phyloP scores from a whole-genome alignment of 2,113 vertebrate genomes.

The Strix aluco region DNA sequence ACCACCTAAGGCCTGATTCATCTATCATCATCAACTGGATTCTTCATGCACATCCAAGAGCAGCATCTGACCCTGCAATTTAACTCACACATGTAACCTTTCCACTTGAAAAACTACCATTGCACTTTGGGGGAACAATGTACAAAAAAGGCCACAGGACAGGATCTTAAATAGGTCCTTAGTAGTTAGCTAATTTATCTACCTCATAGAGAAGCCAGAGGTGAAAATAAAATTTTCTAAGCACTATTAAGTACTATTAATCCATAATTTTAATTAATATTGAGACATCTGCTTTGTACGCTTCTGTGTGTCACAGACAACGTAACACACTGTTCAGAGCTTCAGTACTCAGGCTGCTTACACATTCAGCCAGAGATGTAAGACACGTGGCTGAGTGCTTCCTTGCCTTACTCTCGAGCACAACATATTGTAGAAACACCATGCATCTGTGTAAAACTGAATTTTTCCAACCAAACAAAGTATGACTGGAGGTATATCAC shows the following conservation, averaged over 20 bases:
- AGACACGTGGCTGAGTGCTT: background rate
- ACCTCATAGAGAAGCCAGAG: background rate
- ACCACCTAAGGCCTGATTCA: background rate
- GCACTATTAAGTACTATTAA: background rate
- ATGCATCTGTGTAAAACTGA: background rate
- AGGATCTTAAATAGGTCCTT: background rate
- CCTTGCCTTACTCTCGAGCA: background rate
- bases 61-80: background rate
- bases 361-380: background rate
- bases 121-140: background rate
- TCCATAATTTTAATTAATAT: background rate
- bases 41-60: conserved; percentile 8
- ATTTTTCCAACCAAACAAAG: background rate
- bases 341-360: background rate
- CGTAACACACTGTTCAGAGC: background rate
- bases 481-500: background rate
- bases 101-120: background rate
- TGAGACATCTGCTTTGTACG: background rate
- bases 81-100: background rate
- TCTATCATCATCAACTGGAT: conserved; percentile 16
- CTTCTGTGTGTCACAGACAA: background rate
- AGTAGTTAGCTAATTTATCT: background rate
- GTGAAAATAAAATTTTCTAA: background rate
- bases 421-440: background rate
- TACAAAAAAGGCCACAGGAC: background rate